Evolutionary conservation across 2,888 invertebrate genomes (phyloP).

Genomic region (Mayetiola destructor): DNA sequence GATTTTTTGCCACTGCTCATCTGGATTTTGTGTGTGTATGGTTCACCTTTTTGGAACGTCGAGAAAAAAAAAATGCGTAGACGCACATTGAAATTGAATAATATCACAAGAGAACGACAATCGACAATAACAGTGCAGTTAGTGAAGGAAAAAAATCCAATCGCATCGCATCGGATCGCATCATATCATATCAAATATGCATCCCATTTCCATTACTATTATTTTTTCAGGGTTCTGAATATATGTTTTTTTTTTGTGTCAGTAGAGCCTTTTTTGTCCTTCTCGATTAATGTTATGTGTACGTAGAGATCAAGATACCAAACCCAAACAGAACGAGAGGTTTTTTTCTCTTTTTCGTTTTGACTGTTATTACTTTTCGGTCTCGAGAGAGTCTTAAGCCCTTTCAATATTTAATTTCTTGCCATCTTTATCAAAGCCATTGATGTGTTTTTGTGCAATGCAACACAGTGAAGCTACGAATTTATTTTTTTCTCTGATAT

Average conservation of each 20-base stretch:
- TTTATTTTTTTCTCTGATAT: not conserved
- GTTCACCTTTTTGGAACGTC: too few species aligned
- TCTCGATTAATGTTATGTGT: too few species aligned
- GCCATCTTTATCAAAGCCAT: too few species aligned
- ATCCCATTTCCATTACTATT: not conserved
- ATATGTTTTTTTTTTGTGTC: too few species aligned
- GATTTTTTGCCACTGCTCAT: too few species aligned
- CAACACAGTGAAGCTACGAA: too few species aligned
- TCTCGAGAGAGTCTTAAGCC: constrained; percentile 1
- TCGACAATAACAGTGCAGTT: not conserved
- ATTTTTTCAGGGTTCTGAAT: too few species aligned
- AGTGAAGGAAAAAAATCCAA: not conserved
- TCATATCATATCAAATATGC: not conserved
- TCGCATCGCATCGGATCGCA: too few species aligned
- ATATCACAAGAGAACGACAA: not conserved
- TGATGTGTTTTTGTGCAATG: too few species aligned
- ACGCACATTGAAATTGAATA: constrained; percentile 6
- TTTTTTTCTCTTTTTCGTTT: not conserved
- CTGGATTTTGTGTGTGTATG: too few species aligned
- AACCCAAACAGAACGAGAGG: not conserved
- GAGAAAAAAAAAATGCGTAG: too few species aligned
- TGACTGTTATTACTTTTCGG: not conserved
- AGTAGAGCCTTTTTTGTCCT: too few species aligned
- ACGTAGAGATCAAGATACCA: not conserved
- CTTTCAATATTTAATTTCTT: constrained; percentile 6